A percentile compares a stretch with the other conserved stretches of the same genome.
Evolutionary conservation across 2,113 vertebrate genomes (phyloP).

Genomic region (Myrmecophaga tridactyla): DNA sequence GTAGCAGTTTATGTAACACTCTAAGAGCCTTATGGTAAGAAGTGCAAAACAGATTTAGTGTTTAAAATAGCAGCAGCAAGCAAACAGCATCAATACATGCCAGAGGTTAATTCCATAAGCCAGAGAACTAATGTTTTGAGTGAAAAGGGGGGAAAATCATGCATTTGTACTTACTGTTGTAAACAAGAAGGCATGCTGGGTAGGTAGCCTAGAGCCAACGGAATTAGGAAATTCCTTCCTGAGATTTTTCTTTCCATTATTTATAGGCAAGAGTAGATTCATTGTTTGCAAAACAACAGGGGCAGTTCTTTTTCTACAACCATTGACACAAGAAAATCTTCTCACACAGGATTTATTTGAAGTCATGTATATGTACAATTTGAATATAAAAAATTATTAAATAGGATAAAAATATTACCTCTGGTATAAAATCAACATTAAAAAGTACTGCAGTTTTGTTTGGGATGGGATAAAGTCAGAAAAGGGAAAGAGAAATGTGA

Average conservation of each 20-base stretch:
- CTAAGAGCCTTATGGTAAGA: slow-evolving; percentile 55
- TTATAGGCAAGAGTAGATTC: slow-evolving; percentile 75
- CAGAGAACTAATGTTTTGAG: slow-evolving; percentile 63
- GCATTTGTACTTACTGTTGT: slow-evolving; percentile 72
- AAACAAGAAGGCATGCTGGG: slow-evolving; percentile 80
- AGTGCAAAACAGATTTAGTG: slow-evolving; percentile 36
- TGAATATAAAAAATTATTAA: slow-evolving; percentile 1
- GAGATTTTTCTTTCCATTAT: slow-evolving; percentile 75
- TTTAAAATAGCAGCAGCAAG: slow-evolving; percentile 61
- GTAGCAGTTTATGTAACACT: slow-evolving; percentile 59
- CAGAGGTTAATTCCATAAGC: slow-evolving; percentile 76
- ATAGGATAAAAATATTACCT: not conserved
- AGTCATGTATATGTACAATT: slow-evolving; percentile 37
- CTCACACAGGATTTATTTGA: slow-evolving; percentile 64
- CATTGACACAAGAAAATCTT: slow-evolving; percentile 55
- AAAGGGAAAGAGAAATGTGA: not conserved
- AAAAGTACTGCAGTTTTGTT: not conserved
- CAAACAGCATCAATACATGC: not conserved
- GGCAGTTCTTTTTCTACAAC: slow-evolving; percentile 49
- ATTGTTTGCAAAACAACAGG: slow-evolving; percentile 74
- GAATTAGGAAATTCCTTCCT: slow-evolving; percentile 64
- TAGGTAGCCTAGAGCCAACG: slow-evolving; percentile 74
- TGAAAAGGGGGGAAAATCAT: slow-evolving; percentile 66
- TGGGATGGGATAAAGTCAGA: not conserved
- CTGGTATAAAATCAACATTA: not conserved